A percentile compares a stretch with the other conserved stretches of the same genome.
These are phyloP conservation scores for Ctenopoma multispine DNA, from an alignment of 2,797 vertebrate species.

Conservation along the genomic window DNA sequence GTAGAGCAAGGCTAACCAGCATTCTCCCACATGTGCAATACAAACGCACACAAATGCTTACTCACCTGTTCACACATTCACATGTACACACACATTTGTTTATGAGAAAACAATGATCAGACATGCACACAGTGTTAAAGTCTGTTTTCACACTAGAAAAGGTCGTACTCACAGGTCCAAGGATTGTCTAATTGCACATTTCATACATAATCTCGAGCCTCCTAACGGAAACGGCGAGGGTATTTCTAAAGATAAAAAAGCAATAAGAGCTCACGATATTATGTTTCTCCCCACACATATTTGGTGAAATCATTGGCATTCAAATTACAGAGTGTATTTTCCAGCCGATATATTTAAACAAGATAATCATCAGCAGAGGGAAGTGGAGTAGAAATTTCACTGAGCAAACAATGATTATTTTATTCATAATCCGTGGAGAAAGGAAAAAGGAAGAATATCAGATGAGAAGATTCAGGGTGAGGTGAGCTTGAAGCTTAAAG, in stretches of 20 bases:
- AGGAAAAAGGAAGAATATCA: slow-evolving; percentile 69
- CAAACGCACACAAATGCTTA: slow-evolving; percentile 4
- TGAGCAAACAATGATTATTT: slow-evolving; percentile 82
- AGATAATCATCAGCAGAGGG: slow-evolving; percentile 83
- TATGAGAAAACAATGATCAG: slow-evolving; percentile 72
- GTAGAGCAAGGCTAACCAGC: slow-evolving; percentile 54
- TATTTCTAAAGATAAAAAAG: slow-evolving; percentile 79
- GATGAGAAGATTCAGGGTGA: slow-evolving; percentile 65
- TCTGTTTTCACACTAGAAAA: slow-evolving; percentile 70
- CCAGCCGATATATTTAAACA: slow-evolving; percentile 85
- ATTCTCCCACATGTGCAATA: slow-evolving; percentile 44
- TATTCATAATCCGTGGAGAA: slow-evolving; percentile 78
- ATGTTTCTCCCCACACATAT: slow-evolving; percentile 70
- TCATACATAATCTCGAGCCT: slow-evolving; percentile 68
- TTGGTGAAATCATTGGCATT: slow-evolving; percentile 80
- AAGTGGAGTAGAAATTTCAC: slow-evolving; percentile 83
- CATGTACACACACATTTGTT: slow-evolving; percentile 44
- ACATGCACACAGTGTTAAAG: slow-evolving; percentile 59
- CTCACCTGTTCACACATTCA: neutral
- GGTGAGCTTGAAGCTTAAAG: slow-evolving; percentile 38
- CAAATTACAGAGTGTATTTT: slow-evolving; percentile 84
- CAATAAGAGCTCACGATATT: slow-evolving; percentile 73
- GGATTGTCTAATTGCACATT: slow-evolving; percentile 77
- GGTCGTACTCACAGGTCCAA: slow-evolving; percentile 76
- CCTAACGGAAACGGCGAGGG: slow-evolving; percentile 73